These are phyloP conservation scores for Luscinia luscinia DNA, from an alignment of 2,797 vertebrate species.

Conservation along the genomic window DNA sequence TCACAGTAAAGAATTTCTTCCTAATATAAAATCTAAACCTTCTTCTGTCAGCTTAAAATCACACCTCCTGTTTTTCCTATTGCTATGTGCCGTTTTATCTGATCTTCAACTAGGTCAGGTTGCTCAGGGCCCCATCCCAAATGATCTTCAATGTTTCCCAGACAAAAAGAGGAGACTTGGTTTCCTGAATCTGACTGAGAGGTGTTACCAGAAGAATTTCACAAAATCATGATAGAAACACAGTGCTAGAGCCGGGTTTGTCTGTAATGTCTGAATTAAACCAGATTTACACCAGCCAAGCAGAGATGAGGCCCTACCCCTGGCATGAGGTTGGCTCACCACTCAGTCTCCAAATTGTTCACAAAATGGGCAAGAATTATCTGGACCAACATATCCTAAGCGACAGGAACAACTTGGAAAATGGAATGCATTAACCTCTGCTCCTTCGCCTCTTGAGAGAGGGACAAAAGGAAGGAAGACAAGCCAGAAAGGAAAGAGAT, in stretches of 20 bases:
- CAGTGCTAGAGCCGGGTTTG: neutral
- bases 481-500: neutral
- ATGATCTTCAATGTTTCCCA: neutral
- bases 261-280: neutral
- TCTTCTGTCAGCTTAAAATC: neutral
- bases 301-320: neutral
- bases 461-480: conserved; percentile 10
- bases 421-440: neutral
- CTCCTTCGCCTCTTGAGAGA: neutral
- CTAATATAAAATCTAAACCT: neutral
- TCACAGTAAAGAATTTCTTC: neutral
- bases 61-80: neutral
- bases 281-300: neutral
- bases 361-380: neutral
- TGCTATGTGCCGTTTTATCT: neutral
- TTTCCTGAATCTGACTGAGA: neutral
- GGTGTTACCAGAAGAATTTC: neutral
- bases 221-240: neutral
- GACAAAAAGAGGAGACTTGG: neutral
- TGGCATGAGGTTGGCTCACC: neutral
- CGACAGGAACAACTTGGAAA: neutral
- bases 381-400: neutral
- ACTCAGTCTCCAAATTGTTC: neutral
- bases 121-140: neutral
- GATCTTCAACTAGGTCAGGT: neutral